Evolutionary conservation across 2,888 invertebrate genomes (phyloP).

Genomic region (Cepaea hortensis): DNA sequence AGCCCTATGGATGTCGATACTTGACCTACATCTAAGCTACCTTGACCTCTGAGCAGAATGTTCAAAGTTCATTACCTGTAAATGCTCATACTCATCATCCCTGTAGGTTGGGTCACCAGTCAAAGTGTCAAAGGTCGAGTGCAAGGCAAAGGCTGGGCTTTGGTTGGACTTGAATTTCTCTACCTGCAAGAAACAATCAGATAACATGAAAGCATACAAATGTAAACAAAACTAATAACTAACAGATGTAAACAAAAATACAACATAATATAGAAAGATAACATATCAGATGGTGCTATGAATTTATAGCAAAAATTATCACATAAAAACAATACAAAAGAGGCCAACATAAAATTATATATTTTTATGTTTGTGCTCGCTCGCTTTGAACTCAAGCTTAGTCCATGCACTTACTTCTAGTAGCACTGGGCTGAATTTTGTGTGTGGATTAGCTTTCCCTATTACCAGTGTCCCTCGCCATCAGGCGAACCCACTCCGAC

Average conservation of each 20-base stretch:
- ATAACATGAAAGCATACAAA: background rate
- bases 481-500: no score
- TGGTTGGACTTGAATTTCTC: constrained; percentile 95
- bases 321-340: background rate
- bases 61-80: constrained; percentile 81
- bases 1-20: no score
- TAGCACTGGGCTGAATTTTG: no score
- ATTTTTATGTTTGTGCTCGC: no score
- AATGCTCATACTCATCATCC: constrained; percentile 92
- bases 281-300: background rate
- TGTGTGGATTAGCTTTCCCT: no score
- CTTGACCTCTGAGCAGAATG: no score
- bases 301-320: background rate
- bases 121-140: constrained; percentile 94
- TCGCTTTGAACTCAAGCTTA: no score
- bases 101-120: constrained; percentile 88
- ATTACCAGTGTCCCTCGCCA: no score
- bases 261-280: no score
- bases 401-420: no score
- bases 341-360: no score
- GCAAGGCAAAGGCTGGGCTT: constrained; percentile 90
- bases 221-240: background rate
- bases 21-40: no score
- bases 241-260: background rate
- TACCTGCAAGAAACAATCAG: constrained; percentile 77